Evolutionary conservation across 2,113 vertebrate species (phyloP), one percentile per base, ranked within the genome.

Genomic region (Hydropotes inermis): DNA sequence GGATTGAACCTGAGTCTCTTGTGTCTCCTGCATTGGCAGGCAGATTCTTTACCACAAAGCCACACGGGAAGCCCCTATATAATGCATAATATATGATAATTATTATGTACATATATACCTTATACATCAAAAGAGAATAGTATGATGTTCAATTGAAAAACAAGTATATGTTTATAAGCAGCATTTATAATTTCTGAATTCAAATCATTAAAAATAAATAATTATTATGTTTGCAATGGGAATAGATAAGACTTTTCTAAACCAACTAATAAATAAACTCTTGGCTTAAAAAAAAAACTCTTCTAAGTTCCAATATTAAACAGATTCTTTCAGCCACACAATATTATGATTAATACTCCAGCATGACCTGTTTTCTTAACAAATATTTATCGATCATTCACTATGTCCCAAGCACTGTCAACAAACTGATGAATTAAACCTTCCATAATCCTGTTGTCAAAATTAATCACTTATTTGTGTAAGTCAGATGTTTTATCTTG

Each of bases 401-500:
- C 43, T 91, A 30, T 70, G 11, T 76, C 58, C 30, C 89, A 87
- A 93, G 23, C 43, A 61, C 21, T 60, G 57, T 84, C 83, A 84
- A 91, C n/a, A 96, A 74, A 57, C 1, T 86, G 33, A 96, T 95
- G 14, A 92, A 88, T 96, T 89, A 96, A 96, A 83, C 21, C 28
- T 92, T 45, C 33, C 45, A n/a, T 54, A 89, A 79, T 87, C 60
- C 28, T 93, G 36, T 61, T 97, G 61, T 92, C 84, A 87, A 96
- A 95, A 95, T 67, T 36, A 87, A 70, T 96, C 85, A 96, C 39
- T 83, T 91, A 89, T 78, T 97, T 92, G 58, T 94, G 94, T 89
- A 78, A 91, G 55, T 78, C 64, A 27, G 33, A 83, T 94, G 33
- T 43, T 96, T 93, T 89, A 61, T 36, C 30, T 96, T 95, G n/a